Base-by-base conservation (phyloP, 2,888 invertebrate genomes). In the Hirtodrosophila histrioides region DNA sequence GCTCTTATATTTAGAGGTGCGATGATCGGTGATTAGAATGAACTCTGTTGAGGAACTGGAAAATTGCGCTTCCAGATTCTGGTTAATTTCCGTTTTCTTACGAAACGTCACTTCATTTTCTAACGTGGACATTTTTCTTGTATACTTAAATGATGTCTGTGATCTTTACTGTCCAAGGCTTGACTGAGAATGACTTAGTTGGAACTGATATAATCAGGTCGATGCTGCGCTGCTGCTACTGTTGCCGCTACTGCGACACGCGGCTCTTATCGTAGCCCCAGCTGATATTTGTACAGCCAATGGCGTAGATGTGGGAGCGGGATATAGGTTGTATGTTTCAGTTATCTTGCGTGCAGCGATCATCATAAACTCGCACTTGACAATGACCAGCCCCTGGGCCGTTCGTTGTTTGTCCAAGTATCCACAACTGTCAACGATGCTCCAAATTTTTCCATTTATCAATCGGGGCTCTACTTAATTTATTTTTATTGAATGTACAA, bases 21-120 rank as follows among this genome's bases (percentile, higher is more conserved):
- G 87, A 70, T 90, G 89, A 57, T 89, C 88, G 27, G 89, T 91
- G 4, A 91, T 86, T 11, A 91, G 54, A 41, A 90, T 89, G 7
- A 91, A 91, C 41, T 90, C 92, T 4, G 86, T 88, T 11, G 90
- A 89, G 12, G 89, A 54, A 55, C 89, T 89, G 49, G 77, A 75
- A 37, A 88, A 89, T 11, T 89, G 89, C 10, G 84, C 78, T 41
- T 91, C 91, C 24, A 83, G 58, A n/a, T 77, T 83, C 7, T 88
- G 72, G 40, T 78, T 73, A 2, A 83, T 57, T 66, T 87, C 72
- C 27, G 75, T 66, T 45, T 66, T 78, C 46, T 78, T 83, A 39
- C 80, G 90, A 73, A 89, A 90, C 37, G 75, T 73, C 10, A 83
- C 76, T 67, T 86, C 80, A 45, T 77, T 78, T 60, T 89, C 89